Percentiles rank a stretch among this genome's conserved stretches.
These are phyloP conservation scores for Caerostris extrusa DNA, from an alignment of 1,140 invertebrate genomes.

Conservation along the genomic window DNA sequence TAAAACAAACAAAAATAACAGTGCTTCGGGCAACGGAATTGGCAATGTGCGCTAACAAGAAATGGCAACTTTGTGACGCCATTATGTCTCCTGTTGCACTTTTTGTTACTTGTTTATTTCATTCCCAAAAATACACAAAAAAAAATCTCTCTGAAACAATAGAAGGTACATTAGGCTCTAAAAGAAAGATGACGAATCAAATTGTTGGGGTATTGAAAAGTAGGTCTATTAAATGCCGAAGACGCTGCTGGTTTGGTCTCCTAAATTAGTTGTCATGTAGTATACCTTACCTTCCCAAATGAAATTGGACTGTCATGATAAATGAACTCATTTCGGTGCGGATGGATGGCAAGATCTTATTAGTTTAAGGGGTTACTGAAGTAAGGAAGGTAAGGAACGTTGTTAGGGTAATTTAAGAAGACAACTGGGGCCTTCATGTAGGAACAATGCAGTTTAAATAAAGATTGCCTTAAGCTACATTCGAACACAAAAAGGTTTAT, in stretches of 20 bases:
- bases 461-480: too few relatives aligned
- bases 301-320: constrained; percentile 4
- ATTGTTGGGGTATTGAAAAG: not conserved
- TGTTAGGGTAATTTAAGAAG: not conserved
- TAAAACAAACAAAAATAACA: not conserved
- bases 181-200: not conserved
- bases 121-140: not conserved
- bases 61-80: constrained; percentile 55
- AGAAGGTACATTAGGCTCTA: not conserved
- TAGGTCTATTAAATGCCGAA: constrained; percentile 36
- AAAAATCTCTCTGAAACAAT: not conserved
- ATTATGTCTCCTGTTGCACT: not conserved
- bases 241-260: not conserved
- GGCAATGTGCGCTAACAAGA: constrained; percentile 35
- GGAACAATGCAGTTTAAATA: not conserved
- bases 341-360: not conserved
- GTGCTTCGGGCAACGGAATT: not conserved
- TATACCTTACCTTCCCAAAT: not conserved
- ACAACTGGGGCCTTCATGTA: not conserved
- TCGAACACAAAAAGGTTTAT: not conserved
- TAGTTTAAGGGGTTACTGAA: constrained; percentile 3
- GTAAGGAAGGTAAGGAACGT: not conserved
- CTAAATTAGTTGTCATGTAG: constrained; percentile 5
- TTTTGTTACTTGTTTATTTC: too few relatives aligned
- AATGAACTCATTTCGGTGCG: not conserved